Conservation (phyloP, 2,888 invertebrate genomes). For the Melipona beecheii region DNA sequence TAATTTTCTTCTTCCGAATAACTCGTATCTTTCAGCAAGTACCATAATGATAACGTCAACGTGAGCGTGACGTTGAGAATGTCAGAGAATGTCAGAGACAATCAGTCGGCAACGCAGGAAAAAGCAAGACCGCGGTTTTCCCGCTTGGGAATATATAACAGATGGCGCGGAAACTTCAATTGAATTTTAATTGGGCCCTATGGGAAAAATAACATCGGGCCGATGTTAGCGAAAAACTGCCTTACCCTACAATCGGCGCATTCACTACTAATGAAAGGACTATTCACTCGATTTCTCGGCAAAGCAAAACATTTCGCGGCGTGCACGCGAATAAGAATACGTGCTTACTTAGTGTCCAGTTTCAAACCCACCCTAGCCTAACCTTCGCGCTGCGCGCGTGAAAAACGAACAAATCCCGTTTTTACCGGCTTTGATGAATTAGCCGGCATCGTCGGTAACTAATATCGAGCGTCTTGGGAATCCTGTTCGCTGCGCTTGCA, state of each 20-base stretch:
- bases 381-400: slow-evolving; percentile 9
- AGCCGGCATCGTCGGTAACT: slow-evolving; percentile 32
- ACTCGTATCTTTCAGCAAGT: no score
- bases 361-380: slow-evolving; percentile 45
- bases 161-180: not conserved
- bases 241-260: slow-evolving; percentile 52
- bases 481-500: slow-evolving; percentile 53
- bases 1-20: no score
- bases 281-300: slow-evolving; percentile 55
- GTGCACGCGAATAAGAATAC: slow-evolving; percentile 28
- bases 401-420: slow-evolving; percentile 47
- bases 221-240: slow-evolving; percentile 24
- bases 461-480: slow-evolving; percentile 46
- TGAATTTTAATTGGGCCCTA: not conserved
- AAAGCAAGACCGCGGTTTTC: not conserved
- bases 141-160: not conserved
- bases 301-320: slow-evolving; percentile 54
- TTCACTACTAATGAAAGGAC: slow-evolving; percentile 62
- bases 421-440: slow-evolving; percentile 37
- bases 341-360: slow-evolving; percentile 67
- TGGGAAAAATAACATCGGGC: slow-evolving; percentile 15
- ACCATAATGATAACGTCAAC: not conserved
- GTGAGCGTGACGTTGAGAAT: not conserved
- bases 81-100: not conserved
- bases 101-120: not conserved